Base-by-base conservation (phyloP, 2,888 invertebrate species). In the Neocrepidodera transversa region DNA sequence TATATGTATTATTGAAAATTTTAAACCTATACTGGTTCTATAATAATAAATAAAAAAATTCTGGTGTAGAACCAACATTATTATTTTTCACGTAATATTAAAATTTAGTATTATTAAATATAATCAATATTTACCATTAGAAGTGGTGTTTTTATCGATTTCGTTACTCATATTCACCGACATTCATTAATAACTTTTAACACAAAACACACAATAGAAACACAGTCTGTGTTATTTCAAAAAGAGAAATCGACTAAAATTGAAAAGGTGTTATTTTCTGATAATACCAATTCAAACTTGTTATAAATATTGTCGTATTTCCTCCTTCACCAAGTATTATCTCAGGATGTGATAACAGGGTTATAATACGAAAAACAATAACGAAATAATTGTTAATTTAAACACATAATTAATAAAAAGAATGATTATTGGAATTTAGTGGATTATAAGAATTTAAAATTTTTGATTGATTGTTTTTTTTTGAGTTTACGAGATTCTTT, bases 181-280 rank as follows among this genome's bases (percentile, higher is more conserved):
- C 11, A 5, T 45, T 38, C 17, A 38, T 38, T 17, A 38, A 38
- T 17, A 38, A 16, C 40, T 42, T 2, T 2, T 18, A 45, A 45
- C 45, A 45, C 20, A 13, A 14, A 20, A 16, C 42, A 23, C 11
- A 36, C 13, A 36, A 36, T 36, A 36, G 14, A 26, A 26, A 11
- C 26, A 45, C 45, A 8, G 28, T 11, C 14, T 16, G 11, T 2
- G 42, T 23, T 42, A 14, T 43, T 43, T 43, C 7, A 23, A 43
- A 43, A 43, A 26, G 5, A 14, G 11, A 45, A 42, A 11, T 26
- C 26, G 23, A 45, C 45, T 45, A 13, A 45, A 45, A 14, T n/a
- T 45, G 26, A 45, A 45, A 26, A 45, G 45, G 45, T 45, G 45
- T 13, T 26, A n/a, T 45, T 45, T 45, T 10, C 45, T 45, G 45